A percentile compares a stretch with the other conserved stretches of the same genome.
These are phyloP conservation scores for Lasioglossum calceatum DNA, from an alignment of 2,888 invertebrate species.

Conservation along the genomic window DNA sequence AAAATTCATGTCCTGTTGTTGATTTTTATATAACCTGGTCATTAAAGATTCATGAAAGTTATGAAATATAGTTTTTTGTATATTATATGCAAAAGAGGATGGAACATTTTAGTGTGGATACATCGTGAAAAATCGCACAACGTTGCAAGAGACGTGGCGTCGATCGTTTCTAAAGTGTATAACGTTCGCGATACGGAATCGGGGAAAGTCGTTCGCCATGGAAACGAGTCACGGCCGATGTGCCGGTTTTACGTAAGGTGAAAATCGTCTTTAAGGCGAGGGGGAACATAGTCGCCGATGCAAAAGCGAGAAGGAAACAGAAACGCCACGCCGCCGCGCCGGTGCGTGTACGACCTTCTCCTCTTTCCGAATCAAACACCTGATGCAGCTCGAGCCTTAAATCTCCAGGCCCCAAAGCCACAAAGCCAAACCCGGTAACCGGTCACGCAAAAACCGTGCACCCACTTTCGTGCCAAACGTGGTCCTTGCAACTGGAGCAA, in stretches of 20 bases:
- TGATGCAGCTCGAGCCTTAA: neutral
- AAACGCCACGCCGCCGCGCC: neutral
- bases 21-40: no score
- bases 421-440: neutral
- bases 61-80: neutral
- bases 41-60: neutral
- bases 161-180: constrained; percentile 54
- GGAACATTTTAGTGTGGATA: no score
- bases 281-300: constrained; percentile 26
- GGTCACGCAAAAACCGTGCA: neutral
- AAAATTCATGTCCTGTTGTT: neutral
- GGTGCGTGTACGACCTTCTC: constrained; percentile 11
- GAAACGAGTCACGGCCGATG: constrained; percentile 72
- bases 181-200: constrained; percentile 67
- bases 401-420: neutral
- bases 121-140: neutral
- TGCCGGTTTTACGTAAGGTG: constrained; percentile 79
- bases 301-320: constrained; percentile 26
- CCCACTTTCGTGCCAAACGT: neutral
- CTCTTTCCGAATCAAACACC: constrained; percentile 29
- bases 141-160: constrained; percentile 50
- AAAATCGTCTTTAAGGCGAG: constrained; percentile 73
- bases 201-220: constrained; percentile 75
- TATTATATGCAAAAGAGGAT: no score
- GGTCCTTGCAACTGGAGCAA: neutral